Evolutionary conservation across 2,797 vertebrate species (phyloP).

Genomic region (Acipenser oxyrinchus): DNA sequence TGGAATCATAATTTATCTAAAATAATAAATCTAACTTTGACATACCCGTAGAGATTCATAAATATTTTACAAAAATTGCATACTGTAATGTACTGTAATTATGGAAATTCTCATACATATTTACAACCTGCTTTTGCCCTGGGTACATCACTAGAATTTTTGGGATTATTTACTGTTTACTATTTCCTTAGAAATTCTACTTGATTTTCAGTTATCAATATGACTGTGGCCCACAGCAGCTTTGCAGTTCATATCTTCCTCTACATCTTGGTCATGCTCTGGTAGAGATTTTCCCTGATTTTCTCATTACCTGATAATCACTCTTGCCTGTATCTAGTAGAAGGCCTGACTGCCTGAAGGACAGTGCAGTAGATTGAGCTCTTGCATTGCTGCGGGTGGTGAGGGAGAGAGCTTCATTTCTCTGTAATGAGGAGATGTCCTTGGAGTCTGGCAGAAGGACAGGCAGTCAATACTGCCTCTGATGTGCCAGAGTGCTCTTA

Average conservation of each 20-base stretch:
- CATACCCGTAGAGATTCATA: too few species aligned
- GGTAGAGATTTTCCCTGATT: not conserved
- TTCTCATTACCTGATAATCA: not conserved
- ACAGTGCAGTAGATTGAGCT: not conserved
- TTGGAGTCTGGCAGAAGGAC: constrained; percentile 10
- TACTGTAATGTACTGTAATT: too few species aligned
- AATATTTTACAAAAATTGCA: too few species aligned
- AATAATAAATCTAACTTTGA: too few species aligned
- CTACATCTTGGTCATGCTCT: not conserved
- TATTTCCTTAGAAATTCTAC: too few species aligned
- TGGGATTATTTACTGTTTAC: too few species aligned
- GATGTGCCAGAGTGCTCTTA: not conserved
- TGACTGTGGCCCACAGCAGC: not conserved
- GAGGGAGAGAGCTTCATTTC: not conserved
- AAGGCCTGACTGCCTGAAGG: not conserved
- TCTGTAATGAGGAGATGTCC: constrained; percentile 7
- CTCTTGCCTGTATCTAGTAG: not conserved
- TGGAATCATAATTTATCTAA: too few species aligned
- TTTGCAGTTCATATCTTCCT: not conserved
- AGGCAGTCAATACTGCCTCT: not conserved
- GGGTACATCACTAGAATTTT: too few species aligned
- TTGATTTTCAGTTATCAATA: not conserved
- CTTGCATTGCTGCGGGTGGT: not conserved
- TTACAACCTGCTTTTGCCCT: too few species aligned
- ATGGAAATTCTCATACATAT: too few species aligned